These are phyloP conservation scores for Ictidomys tridecemlineatus DNA, from an alignment of 2,113 vertebrate species.

Conservation along the genomic window DNA sequence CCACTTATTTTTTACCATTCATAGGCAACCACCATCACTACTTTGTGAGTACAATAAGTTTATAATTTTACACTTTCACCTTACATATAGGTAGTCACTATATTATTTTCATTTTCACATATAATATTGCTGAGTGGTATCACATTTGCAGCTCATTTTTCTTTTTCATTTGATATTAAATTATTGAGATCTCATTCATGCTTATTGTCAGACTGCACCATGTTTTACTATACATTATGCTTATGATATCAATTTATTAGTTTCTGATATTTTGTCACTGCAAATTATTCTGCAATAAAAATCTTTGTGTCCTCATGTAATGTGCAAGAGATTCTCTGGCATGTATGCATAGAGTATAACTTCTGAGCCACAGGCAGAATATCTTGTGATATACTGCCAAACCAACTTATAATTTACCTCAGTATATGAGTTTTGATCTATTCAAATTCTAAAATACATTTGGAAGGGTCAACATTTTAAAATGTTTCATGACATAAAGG, in stretches of 20 bases:
- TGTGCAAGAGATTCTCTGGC: not conserved
- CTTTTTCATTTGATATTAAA: not conserved
- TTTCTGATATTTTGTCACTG: not conserved
- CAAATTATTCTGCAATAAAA: not conserved
- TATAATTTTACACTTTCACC: not conserved
- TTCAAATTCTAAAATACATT: not conserved
- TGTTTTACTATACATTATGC: not conserved
- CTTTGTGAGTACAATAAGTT: not conserved
- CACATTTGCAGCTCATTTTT: not conserved
- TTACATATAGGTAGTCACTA: not conserved
- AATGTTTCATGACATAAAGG: not conserved
- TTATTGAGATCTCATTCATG: not conserved
- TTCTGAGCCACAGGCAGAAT: not conserved
- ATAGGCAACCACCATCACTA: not conserved
- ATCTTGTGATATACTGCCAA: not conserved
- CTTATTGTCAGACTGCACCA: not conserved
- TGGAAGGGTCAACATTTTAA: not conserved
- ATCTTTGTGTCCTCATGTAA: not conserved
- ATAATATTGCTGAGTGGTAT: not conserved
- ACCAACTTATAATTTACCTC: not conserved
- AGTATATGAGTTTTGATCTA: not conserved
- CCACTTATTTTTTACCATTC: not conserved
- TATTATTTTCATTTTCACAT: conserved; percentile 7
- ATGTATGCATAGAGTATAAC: not conserved
- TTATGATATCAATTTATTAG: not conserved